Base-by-base conservation (phyloP, 2,797 vertebrate species). In the Lithobates pipiens region DNA sequence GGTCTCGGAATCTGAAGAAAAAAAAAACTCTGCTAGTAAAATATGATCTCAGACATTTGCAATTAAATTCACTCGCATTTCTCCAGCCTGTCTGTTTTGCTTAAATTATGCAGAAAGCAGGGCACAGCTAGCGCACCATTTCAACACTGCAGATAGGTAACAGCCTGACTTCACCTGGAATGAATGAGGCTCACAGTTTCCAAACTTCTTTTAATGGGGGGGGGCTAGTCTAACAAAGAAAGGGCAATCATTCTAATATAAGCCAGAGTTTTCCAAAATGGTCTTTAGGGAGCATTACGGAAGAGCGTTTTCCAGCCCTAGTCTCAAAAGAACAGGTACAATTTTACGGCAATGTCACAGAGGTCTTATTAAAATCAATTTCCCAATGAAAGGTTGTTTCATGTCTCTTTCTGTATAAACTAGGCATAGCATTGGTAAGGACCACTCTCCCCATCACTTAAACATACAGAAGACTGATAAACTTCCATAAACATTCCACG, bases 61-160 rank as follows among this genome's bases (percentile, higher is more conserved):
- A 87, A 83, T 87, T 87, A 87, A 69, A 77, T 74, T 82, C 85
- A 42, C 75, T 86, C 74, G 39, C 80, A 79, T 83, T 86, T 83
- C 84, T 83, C 74, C 76, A 83, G 76, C 71, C 70, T 79, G 76
- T 83, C 76, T 77, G 69, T 80, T 87, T 79, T 83, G 85, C 85
- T 80, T 87, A 87, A 87, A 87, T 83, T 83, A 87, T 87, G 76
- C 85, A 87, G 69, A 87, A 78, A 78, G 69, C 85, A 74, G 80
- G 57, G 61, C 61, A 74, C 70, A 75, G 42, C 27, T 21, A 83
- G 81, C 10, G 61, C 77, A 87, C 57, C 63, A 69, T 83, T 86
- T 75, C 68, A 77, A 63, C 78, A n/a, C 29, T 27, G 57, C 72
- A 69, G 73, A 46, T 86, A 68, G 81, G 69, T 44, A 1, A 3